These are phyloP conservation scores for Alfaro cultratus DNA, from an alignment of 2,797 vertebrate species.

Conservation along the genomic window DNA sequence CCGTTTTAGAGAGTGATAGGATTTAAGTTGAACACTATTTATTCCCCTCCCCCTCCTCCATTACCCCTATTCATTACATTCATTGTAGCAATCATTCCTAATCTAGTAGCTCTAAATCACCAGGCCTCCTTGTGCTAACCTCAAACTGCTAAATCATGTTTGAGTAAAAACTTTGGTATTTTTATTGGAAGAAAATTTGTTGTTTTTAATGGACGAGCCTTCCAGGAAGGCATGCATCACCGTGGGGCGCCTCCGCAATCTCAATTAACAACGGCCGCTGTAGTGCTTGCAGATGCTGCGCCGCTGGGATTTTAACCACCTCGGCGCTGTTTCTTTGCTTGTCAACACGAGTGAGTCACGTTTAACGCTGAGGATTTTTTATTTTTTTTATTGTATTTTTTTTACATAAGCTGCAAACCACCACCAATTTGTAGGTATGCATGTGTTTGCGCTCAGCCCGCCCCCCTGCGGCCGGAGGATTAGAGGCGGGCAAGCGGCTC, in stretches of 20 bases:
- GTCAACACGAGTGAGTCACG: conserved; percentile 41
- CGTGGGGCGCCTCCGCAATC: conserved; percentile 34
- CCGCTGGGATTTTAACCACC: conserved; percentile 6
- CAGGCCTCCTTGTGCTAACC: conserved; percentile 15
- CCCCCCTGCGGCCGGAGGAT: conserved; percentile 47
- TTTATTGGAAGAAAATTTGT: conserved; percentile 28
- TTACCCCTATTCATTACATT: conserved; percentile 19
- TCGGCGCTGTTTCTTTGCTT: conserved; percentile 9
- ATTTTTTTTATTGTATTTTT: neutral
- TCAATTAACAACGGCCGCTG: conserved; percentile 25
- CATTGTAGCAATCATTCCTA: conserved; percentile 14
- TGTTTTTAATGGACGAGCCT: conserved; percentile 46
- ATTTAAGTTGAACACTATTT: conserved; percentile 32
- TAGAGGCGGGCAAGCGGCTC: conserved; percentile 70
- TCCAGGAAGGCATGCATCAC: conserved; percentile 29
- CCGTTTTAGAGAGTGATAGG: conserved; percentile 27
- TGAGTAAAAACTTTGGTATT: conserved; percentile 42
- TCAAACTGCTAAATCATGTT: conserved; percentile 36
- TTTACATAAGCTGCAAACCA: conserved; percentile 31
- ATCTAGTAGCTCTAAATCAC: conserved; percentile 28
- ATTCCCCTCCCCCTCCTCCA: neutral
- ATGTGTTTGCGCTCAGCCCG: conserved; percentile 38
- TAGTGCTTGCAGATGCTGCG: conserved; percentile 42
- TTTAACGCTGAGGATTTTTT: conserved; percentile 34
- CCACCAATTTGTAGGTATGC: conserved; percentile 34